A percentile compares a stretch with the other conserved stretches of the same genome.
phyloP scores from a whole-genome alignment of 2,888 invertebrate genomes.

The Empis livida region DNA sequence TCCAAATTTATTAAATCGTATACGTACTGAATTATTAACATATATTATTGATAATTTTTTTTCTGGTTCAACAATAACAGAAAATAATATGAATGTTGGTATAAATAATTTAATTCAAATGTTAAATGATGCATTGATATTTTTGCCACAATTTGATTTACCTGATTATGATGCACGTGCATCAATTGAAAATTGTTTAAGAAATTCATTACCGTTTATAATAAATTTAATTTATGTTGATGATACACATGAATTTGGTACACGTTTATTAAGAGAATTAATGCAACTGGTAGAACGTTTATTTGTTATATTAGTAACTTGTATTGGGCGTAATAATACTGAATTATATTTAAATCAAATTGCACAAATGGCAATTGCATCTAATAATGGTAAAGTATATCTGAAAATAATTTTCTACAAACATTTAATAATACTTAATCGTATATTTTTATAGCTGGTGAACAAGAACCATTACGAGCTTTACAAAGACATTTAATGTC shows the following conservation, averaged over 20 bases:
- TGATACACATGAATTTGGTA: slow-evolving; percentile 22
- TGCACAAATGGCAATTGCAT: slow-evolving; percentile 18
- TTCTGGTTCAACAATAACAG: slow-evolving; percentile 24
- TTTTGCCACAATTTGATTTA: slow-evolving; percentile 29
- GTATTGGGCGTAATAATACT: slow-evolving; percentile 29
- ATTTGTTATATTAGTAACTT: slow-evolving; percentile 28
- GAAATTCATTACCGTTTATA: slow-evolving; percentile 22
- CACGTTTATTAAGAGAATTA: slow-evolving; percentile 23
- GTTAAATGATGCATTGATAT: slow-evolving; percentile 23
- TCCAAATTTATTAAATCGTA: slow-evolving; percentile 16
- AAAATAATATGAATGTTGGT: slow-evolving; percentile 22
- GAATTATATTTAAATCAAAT: slow-evolving; percentile 29
- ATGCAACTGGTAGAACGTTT: slow-evolving; percentile 26
- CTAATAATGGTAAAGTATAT: not conserved
- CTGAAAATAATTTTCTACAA: not conserved
- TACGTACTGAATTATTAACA: slow-evolving; percentile 23
- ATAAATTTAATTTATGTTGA: slow-evolving; percentile 23
- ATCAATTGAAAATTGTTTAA: slow-evolving; percentile 29
- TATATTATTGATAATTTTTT: slow-evolving; percentile 26
- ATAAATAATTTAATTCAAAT: slow-evolving; percentile 26
- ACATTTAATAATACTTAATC: not conserved
- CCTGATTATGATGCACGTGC: slow-evolving; percentile 30
- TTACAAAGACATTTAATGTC: slow-evolving; percentile 10
- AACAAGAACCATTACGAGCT: slow-evolving; percentile 7
- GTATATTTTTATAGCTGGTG: slow-evolving; percentile 5